Evolutionary conservation across 2,797 vertebrate genomes (phyloP).

Genomic region (Fistularia tabacaria): DNA sequence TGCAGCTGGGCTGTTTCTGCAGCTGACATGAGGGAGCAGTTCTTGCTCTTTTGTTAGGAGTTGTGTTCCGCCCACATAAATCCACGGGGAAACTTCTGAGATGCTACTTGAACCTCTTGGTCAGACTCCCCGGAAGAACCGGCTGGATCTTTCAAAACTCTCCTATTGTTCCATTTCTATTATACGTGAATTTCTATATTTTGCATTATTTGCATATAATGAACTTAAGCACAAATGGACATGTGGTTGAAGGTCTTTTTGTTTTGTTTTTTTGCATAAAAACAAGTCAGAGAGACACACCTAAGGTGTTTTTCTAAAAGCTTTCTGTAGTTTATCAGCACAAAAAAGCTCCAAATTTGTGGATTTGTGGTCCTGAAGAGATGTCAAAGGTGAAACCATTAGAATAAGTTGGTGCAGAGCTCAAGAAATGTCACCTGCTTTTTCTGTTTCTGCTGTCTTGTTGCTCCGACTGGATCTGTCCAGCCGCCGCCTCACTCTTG

Average conservation of each 20-base stretch:
- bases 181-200: no score
- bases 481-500: no score
- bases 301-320: no score
- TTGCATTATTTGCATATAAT: no score
- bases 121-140: conserved; percentile 18
- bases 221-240: no score
- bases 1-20: conserved; percentile 8
- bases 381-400: conserved; percentile 41
- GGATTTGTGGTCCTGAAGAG: conserved; percentile 3
- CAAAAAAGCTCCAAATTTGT: no score
- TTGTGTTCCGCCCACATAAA: conserved; percentile 6
- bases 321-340: no score
- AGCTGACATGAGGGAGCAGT: no score
- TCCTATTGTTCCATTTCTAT: conserved; percentile 7
- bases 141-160: conserved; percentile 16
- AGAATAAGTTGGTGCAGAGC: conserved; percentile 31
- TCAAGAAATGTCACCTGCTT: conserved; percentile 33
- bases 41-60: conserved; percentile 13
- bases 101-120: conserved; percentile 25
- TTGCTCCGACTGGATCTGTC: not conserved
- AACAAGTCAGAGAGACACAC: no score
- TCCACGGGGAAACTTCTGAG: conserved; percentile 19
- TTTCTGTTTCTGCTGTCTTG: conserved; percentile 30
- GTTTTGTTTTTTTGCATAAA: no score
- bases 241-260: no score